These are phyloP conservation scores for Cotesia congregata DNA, from an alignment of 2,888 invertebrate genomes.

Conservation along the genomic window DNA sequence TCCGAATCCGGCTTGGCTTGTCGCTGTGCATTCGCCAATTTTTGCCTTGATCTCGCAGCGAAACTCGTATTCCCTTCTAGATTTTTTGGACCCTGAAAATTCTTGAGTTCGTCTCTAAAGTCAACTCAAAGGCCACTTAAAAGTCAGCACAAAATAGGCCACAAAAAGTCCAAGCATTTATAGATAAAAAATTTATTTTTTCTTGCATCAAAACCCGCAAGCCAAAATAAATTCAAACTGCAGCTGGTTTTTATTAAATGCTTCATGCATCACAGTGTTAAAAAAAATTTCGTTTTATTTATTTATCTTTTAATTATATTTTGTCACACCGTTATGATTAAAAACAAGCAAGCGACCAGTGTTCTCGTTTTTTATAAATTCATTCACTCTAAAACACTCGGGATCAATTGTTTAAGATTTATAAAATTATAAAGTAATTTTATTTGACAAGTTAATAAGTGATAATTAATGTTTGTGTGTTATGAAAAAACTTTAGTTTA, in stretches of 20 bases:
- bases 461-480: neutral
- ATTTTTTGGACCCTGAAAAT: slow-evolving; percentile 65
- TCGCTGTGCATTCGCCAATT: slow-evolving; percentile 63
- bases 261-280: slow-evolving; percentile 48
- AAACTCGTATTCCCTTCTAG: slow-evolving; percentile 54
- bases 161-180: neutral
- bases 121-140: slow-evolving; percentile 13
- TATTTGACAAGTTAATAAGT: neutral
- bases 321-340: slow-evolving; percentile 34
- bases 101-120: slow-evolving; percentile 48
- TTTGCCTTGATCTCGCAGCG: slow-evolving; percentile 61
- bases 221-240: slow-evolving; percentile 8
- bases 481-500: slow-evolving; percentile 2
- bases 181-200: slow-evolving; percentile 7
- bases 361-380: slow-evolving; percentile 22
- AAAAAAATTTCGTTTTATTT: slow-evolving; percentile 36
- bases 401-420: neutral
- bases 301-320: slow-evolving; percentile 31
- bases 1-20: slow-evolving; percentile 60
- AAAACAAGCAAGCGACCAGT: slow-evolving; percentile 44
- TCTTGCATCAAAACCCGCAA: slow-evolving; percentile 27
- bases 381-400: slow-evolving; percentile 46
- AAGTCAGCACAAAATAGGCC: neutral
- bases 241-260: slow-evolving; percentile 27
- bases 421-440: slow-evolving; percentile 1